A percentile compares a stretch with the other conserved stretches of the same genome.
Conservation (phyloP, 2,888 invertebrate genomes). For the Netelia inedita region DNA sequence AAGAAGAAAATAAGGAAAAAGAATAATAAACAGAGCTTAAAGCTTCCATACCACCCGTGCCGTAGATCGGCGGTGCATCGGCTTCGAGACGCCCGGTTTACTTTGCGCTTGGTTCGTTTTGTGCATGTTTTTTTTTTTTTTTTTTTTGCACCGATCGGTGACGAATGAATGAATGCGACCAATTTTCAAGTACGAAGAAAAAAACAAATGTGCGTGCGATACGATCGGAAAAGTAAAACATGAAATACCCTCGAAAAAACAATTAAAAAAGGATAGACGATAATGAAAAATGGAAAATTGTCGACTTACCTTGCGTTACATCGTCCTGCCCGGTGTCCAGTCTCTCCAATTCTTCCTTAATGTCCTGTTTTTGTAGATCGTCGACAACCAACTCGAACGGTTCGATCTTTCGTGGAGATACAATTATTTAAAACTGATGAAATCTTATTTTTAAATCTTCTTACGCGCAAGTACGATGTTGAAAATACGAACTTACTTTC, state of each 20-base stretch:
- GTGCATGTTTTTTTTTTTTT: not conserved
- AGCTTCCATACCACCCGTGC: not conserved
- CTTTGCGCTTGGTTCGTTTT: slow-evolving; percentile 15
- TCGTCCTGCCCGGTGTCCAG: slow-evolving; percentile 78
- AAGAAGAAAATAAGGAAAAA: not conserved
- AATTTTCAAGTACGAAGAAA: not conserved
- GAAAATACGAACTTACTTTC: slow-evolving; percentile 75
- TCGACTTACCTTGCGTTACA: slow-evolving; percentile 77
- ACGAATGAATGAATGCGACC: slow-evolving; percentile 6
- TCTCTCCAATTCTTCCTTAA: slow-evolving; percentile 77
- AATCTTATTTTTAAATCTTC: not conserved
- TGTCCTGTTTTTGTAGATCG: slow-evolving; percentile 76
- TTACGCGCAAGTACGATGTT: not conserved
- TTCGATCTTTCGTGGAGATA: slow-evolving; percentile 75
- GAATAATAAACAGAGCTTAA: not conserved
- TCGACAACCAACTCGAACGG: slow-evolving; percentile 79
- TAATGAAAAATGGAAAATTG: not conserved
- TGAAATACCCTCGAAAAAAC: slow-evolving; percentile 5
- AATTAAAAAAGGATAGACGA: not conserved
- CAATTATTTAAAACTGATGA: not conserved
- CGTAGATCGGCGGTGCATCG: slow-evolving; percentile 6
- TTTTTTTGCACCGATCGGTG: slow-evolving; percentile 32
- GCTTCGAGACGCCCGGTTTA: slow-evolving; percentile 56
- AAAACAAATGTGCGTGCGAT: slow-evolving; percentile 16
- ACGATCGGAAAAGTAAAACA: slow-evolving; percentile 17